A percentile compares a stretch with the other conserved stretches of the same genome.
phyloP scores from a whole-genome alignment of 2,888 invertebrate species.

The Dynastes maya region DNA sequence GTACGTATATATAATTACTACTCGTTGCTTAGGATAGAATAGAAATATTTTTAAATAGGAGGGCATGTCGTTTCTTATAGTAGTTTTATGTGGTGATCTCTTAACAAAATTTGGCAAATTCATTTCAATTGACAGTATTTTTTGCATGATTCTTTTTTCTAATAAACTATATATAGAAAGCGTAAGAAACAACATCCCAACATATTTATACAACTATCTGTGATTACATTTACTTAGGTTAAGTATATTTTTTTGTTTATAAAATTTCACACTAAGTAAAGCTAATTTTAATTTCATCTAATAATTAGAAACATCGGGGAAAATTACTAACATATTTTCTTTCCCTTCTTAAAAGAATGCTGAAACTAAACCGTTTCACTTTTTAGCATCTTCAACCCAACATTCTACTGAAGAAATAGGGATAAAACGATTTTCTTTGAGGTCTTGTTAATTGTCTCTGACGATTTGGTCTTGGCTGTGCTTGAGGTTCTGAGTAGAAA shows the following conservation, averaged over 20 bases:
- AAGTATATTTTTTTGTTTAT: slow-evolving; percentile 6
- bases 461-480: slow-evolving; percentile 69
- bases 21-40: slow-evolving; percentile 13
- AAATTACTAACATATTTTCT: slow-evolving; percentile 13
- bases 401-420: slow-evolving; percentile 73
- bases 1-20: neutral
- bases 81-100: too few species aligned
- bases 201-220: neutral
- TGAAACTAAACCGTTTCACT: neutral
- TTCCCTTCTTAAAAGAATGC: neutral
- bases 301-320: neutral
- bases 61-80: neutral
- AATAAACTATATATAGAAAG: too few species aligned
- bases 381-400: slow-evolving; percentile 68
- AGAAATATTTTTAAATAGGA: neutral
- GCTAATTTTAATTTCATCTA: slow-evolving; percentile 31
- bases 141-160: too few species aligned
- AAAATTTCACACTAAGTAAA: slow-evolving; percentile 29
- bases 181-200: neutral
- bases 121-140: too few species aligned
- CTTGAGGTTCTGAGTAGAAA: slow-evolving; percentile 62
- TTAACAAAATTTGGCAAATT: too few species aligned
- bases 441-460: slow-evolving; percentile 71
- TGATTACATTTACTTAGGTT: too few species aligned
- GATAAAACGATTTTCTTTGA: slow-evolving; percentile 72